Conservation (phyloP, 2,113 vertebrate genomes). For the Syrmaticus mikado region DNA sequence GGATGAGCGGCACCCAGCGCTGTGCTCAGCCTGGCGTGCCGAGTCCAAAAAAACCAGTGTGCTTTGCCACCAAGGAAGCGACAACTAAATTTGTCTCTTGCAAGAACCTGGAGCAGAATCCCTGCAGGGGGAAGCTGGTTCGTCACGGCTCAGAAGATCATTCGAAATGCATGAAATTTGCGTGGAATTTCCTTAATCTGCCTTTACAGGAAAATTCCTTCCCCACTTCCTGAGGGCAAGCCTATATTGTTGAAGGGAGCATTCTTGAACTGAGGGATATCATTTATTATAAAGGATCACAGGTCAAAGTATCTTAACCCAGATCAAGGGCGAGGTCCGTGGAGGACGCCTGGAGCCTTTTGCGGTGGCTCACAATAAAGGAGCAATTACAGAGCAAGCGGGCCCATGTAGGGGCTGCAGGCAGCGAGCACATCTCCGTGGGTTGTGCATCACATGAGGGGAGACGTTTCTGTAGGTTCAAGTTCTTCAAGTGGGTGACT, state of each 20-base stretch:
- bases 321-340: conserved; percentile 68
- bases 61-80: neutral
- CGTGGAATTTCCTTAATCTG: conserved; percentile 71
- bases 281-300: conserved; percentile 70
- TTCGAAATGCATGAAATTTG: conserved; percentile 69
- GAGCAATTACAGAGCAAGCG: conserved; percentile 37
- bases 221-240: conserved; percentile 64
- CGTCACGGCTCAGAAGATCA: conserved; percentile 52
- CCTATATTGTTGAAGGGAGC: conserved; percentile 60
- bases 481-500: neutral
- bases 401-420: neutral
- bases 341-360: conserved; percentile 62
- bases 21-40: rapidly evolving
- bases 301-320: conserved; percentile 72
- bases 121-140: conserved; percentile 44
- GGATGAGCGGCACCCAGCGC: rapidly evolving
- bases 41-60: neutral
- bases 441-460: neutral
- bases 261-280: conserved; percentile 68
- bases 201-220: conserved; percentile 68
- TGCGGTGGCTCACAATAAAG: conserved; percentile 61
- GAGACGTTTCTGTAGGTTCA: conserved; percentile 15
- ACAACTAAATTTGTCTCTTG: conserved; percentile 38
- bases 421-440: neutral
- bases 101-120: conserved; percentile 17